Evolutionary conservation across 2,797 vertebrate species (phyloP), one percentile per base, ranked within the genome.

Genomic region (Phyllotis vaccarum): DNA sequence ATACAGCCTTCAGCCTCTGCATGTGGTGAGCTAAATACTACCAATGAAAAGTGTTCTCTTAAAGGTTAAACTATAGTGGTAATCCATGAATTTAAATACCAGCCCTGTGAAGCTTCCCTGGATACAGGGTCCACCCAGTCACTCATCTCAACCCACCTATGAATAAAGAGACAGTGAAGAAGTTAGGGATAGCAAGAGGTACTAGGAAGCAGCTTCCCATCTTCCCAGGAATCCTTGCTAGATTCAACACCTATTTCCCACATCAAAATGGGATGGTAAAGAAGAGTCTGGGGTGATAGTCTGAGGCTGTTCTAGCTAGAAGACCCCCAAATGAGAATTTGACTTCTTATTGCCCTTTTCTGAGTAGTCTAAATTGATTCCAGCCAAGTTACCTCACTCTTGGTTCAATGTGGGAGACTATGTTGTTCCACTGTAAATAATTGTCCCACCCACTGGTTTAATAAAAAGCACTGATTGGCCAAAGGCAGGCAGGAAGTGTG

Each of bases 1-100:
- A 75, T 40, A 34, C 27, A 87, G 86, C 58, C 70, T 80, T 78
- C 29, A 46, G 56, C 64, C 90, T 86, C 49, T 78, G n/a, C 21
- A 34, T 12, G 46, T 85, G 14, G 88, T 56, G 31, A 37, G 79
- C 17, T 90, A 72, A 88, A 58, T 13, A 72, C 86, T 87, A 81
- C 86, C 76, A 62, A 85, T 74, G n/a, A 93, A 85, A 85, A 81
- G 9, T 62, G 40, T 87, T 95, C 43, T 46, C 72, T 89, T 93
- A 40, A 78, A 76, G 60, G 37, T 27, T 82, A 52, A 82, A 66
- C 56, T 31, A 82, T 86, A 43, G 75, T 95, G 31, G 62, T 88
- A 90, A 94, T 79, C 29, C 4, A n/a, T 29, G 68, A 91, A 56
- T 64, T 49, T 81, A 82, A 31, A 49, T 37, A 79, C 81, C 68